Percentiles rank a stretch among this genome's conserved stretches.
Conservation (phyloP, 2,888 invertebrate genomes). For the Leptopilina drosophilae region DNA sequence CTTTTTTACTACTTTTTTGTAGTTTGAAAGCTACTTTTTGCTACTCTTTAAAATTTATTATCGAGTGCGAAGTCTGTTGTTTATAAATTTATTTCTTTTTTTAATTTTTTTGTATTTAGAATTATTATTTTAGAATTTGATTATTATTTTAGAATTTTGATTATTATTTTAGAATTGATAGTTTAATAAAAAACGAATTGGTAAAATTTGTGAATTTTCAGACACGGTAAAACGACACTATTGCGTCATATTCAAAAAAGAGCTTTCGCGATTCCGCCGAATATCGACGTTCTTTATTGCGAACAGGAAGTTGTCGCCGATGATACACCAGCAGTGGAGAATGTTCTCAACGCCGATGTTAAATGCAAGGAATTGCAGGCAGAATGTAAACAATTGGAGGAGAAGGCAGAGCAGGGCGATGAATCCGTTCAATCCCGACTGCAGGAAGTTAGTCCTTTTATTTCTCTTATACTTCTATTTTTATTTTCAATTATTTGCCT, state of each 20-base stretch:
- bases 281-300: slow-evolving; percentile 97
- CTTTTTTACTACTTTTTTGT: too few species aligned
- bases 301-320: slow-evolving; percentile 99
- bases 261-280: slow-evolving; percentile 95
- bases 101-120: not conserved
- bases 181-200: too few species aligned
- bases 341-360: slow-evolving; percentile 94
- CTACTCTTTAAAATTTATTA: too few species aligned
- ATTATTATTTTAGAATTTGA: too few species aligned
- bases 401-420: slow-evolving; percentile 85
- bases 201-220: slow-evolving; percentile 64
- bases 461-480: too few species aligned
- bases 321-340: slow-evolving; percentile 94
- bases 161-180: not conserved
- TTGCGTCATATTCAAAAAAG: slow-evolving; percentile 94
- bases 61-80: too few species aligned
- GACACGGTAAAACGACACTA: slow-evolving; percentile 98
- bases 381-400: slow-evolving; percentile 90
- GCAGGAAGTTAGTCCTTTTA: slow-evolving; percentile 81
- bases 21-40: too few species aligned
- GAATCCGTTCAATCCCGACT: slow-evolving; percentile 86
- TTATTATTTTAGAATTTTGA: too few species aligned
- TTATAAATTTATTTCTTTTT: not conserved
- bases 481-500: too few species aligned
- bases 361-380: slow-evolving; percentile 89